Evolutionary conservation across 2,888 invertebrate species (phyloP), one percentile per base, ranked within the genome.

Genomic region (Lypha dubia): DNA sequence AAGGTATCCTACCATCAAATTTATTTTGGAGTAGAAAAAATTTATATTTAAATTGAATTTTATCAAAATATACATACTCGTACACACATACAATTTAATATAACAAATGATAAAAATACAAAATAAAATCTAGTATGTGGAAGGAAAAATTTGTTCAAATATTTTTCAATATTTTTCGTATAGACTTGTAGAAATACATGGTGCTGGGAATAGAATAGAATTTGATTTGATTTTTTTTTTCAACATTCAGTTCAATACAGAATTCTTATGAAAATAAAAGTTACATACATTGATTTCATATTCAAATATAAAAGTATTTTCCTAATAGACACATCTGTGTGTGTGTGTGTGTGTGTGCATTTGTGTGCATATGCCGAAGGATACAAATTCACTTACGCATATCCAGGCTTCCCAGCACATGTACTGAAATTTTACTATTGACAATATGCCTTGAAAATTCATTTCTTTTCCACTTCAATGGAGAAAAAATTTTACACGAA

Each of bases 21-120:
- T 68, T 68, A 46, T 76, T 73, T 60, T 32, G 44, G 28, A 67
- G 32, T 67, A 32, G 35, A 67, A 73, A 70, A 53, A 62, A 73
- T 77, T 80, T 80, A 46, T 80, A 77, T 84, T 84, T 74, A 80
- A 80, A 84, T 84, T 81, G 77, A 84, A 77, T 80, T 84, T 73
- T 35, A 56, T 49, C 38, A 60, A 1, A n/a, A 24, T 35, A 22
- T 15, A 7, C 15, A 62, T 53, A 24, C 24, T 35, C 7, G 1
- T 35, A 35, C 9, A 9, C 3, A 53, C 8, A 22, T 53, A 24
- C 9, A 5, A 6, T 6, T 53, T n/a, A 28, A 28, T n/a, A 32
- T n/a, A 38, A 35, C 17, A 20, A 75, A 46, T n/a, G 15, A 56
- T n/a, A 24, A 46, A 58, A 65, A 28, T 28, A 24, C 24, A 76